Evolutionary conservation across 2,888 invertebrate genomes (phyloP).

Genomic region (Plemyria rubiginata): DNA sequence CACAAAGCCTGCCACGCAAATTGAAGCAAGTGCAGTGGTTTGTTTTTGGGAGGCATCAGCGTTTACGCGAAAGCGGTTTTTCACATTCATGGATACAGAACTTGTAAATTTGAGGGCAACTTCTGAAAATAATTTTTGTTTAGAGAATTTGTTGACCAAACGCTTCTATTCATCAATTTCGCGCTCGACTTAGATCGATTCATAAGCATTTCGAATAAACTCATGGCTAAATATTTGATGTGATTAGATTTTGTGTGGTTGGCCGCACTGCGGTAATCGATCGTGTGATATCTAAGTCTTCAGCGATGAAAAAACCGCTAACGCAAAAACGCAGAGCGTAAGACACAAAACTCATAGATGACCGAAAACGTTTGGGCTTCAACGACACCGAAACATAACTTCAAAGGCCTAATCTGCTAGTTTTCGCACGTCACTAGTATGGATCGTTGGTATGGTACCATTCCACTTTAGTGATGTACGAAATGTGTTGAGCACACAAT

Average conservation of each 20-base stretch:
- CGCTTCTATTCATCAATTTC: neutral
- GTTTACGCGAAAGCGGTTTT: neutral
- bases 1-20: neutral
- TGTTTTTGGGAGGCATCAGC: slow-evolving; percentile 2
- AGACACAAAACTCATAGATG: neutral
- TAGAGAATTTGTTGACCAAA: too few species aligned
- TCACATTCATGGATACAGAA: neutral
- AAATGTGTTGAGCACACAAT: too few species aligned
- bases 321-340: neutral
- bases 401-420: neutral
- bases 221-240: neutral
- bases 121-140: too few species aligned
- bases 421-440: neutral
- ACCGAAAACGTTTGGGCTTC: neutral
- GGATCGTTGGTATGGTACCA: too few species aligned
- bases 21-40: slow-evolving; percentile 2
- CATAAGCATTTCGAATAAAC: neutral
- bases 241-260: neutral
- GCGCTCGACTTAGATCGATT: neutral
- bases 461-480: too few species aligned
- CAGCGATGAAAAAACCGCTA: neutral
- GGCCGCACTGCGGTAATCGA: slow-evolving; percentile 2
- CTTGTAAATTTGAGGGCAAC: too few species aligned
- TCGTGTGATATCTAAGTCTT: neutral
- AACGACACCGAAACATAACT: neutral